Evolutionary conservation across 2,113 vertebrate genomes (phyloP).

Genomic region (Cyanistes caeruleus): DNA sequence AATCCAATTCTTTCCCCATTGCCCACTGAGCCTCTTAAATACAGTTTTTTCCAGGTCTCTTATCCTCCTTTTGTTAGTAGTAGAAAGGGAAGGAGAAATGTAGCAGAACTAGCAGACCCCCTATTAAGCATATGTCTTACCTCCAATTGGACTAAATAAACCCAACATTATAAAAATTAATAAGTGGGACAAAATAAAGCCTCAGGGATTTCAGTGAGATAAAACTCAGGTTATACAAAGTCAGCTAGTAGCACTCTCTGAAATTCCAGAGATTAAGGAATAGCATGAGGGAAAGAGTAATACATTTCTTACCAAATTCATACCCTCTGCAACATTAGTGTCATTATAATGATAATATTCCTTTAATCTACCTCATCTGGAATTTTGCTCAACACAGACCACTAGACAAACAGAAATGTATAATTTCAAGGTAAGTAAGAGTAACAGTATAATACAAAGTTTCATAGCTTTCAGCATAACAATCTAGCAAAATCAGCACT

Average conservation of each 20-base stretch:
- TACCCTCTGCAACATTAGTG: neutral
- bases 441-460: neutral
- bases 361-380: conserved; percentile 50
- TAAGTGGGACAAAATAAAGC: neutral
- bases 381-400: neutral
- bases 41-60: neutral
- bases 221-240: conserved; percentile 20
- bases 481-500: neutral
- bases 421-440: neutral
- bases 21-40: neutral
- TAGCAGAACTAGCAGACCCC: neutral
- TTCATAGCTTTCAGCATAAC: neutral
- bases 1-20: neutral
- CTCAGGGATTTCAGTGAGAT: conserved; percentile 47
- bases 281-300: neutral
- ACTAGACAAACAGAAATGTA: neutral
- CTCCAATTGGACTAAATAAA: neutral
- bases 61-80: neutral
- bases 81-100: neutral
- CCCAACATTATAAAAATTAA: neutral
- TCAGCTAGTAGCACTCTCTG: neutral
- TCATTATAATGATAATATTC: neutral
- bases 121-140: neutral
- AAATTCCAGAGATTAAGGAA: neutral
- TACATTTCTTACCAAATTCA: neutral